Percentiles rank a stretch among this genome's conserved stretches.
Conservation (phyloP, 2,797 vertebrate species). For the Staurois parvus region DNA sequence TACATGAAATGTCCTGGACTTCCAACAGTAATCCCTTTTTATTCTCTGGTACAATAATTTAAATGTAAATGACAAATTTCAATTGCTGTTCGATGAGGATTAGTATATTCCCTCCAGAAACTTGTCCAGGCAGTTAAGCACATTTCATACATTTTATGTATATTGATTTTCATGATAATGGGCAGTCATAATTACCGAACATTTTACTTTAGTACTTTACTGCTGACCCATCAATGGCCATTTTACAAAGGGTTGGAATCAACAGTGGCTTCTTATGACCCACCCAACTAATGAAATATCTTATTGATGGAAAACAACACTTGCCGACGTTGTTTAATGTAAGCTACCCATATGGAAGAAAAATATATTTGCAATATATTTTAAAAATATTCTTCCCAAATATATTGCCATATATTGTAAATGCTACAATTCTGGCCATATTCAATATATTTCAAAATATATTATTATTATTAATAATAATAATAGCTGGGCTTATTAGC, state of each 20-base stretch:
- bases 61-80: neutral
- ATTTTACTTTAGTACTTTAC: constrained; percentile 34
- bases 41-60: constrained; percentile 2
- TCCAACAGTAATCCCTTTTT: neutral
- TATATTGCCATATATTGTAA: no score
- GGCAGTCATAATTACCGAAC: constrained; percentile 30
- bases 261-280: constrained; percentile 17
- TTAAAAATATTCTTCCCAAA: no score
- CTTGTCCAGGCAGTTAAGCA: constrained; percentile 5
- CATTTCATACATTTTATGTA: constrained; percentile 32
- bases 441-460: no score
- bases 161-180: constrained; percentile 37
- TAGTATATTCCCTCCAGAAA: neutral
- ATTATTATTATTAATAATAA: no score
- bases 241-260: constrained; percentile 29
- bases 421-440: no score
- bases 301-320: constrained; percentile 14
- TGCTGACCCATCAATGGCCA: constrained; percentile 31
- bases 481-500: no score
- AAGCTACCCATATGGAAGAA: no score
- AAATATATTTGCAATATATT: no score
- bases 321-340: neutral
- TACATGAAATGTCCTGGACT: neutral
- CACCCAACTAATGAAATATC: neutral
- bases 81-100: neutral